A percentile compares a stretch with the other conserved stretches of the same genome.
Evolutionary conservation across 2,113 vertebrate genomes (phyloP).

Genomic region (Spermophilus dauricus): DNA sequence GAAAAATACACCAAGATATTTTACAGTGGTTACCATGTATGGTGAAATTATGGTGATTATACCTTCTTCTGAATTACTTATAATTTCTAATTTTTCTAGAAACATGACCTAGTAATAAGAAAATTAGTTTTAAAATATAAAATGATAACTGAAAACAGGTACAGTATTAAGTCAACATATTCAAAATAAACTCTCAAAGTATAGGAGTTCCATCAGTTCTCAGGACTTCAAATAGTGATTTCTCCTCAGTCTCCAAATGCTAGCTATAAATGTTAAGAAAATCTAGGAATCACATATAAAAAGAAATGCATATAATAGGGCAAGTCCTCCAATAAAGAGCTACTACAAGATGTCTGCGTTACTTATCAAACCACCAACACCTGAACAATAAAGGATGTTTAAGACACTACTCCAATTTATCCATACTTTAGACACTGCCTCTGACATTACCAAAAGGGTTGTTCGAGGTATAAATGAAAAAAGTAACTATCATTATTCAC

Average conservation of each 20-base stretch:
- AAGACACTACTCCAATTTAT: conserved; percentile 14
- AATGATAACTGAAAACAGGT: conserved; percentile 56
- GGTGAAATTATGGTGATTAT: conserved; percentile 34
- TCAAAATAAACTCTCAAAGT: conserved; percentile 63
- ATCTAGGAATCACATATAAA: conserved; percentile 33
- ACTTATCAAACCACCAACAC: conserved; percentile 47
- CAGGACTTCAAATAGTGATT: conserved; percentile 61
- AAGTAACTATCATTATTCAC: conserved; percentile 77
- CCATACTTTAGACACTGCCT: conserved; percentile 56
- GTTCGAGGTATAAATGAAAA: conserved; percentile 64
- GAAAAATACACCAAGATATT: conserved; percentile 62
- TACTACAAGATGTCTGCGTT: conserved; percentile 9
- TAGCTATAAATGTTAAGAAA: conserved; percentile 48
- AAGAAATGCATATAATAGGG: background rate
- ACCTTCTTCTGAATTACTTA: conserved; percentile 52
- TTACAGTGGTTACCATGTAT: conserved; percentile 48
- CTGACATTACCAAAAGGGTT: conserved; percentile 58
- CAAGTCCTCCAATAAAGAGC: conserved; percentile 14
- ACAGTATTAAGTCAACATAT: conserved; percentile 65
- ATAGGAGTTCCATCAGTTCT: conserved; percentile 20
- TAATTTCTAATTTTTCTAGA: conserved; percentile 66
- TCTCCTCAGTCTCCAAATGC: conserved; percentile 58
- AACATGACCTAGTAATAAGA: conserved; percentile 57
- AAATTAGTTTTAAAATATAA: conserved; percentile 64
- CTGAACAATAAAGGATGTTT: conserved; percentile 45